Conservation (phyloP, 2,113 vertebrate genomes). For the Brevimyrus niger region DNA sequence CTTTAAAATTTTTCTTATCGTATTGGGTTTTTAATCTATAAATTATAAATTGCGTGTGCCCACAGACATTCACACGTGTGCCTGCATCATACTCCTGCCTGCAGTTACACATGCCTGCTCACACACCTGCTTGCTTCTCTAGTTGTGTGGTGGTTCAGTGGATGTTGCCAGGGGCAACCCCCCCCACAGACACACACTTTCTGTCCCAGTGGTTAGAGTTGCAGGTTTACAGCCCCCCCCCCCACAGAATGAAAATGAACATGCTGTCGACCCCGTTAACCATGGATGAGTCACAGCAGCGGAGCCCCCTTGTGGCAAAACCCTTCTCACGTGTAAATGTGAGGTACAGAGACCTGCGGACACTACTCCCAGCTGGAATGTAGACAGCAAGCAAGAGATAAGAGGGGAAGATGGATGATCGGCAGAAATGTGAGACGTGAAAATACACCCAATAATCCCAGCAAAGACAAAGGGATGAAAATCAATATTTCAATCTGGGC, state of each 20-base stretch:
- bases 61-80: background rate
- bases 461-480: background rate
- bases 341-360: background rate
- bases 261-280: background rate
- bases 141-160: background rate
- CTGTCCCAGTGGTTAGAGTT: background rate
- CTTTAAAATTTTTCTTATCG: background rate
- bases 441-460: slow-evolving; percentile 1
- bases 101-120: background rate
- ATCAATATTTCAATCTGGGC: slow-evolving; percentile 14
- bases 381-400: background rate
- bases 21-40: background rate
- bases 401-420: background rate
- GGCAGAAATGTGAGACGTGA: background rate
- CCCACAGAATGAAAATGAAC: background rate
- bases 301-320: background rate
- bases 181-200: background rate
- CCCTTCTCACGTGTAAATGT: background rate
- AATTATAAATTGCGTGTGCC: background rate
- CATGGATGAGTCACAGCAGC: background rate
- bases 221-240: background rate
- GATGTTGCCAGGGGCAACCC: background rate
- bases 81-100: background rate
- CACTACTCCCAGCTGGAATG: background rate
- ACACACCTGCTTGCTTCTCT: background rate